phyloP scores from a whole-genome alignment of 37 sponge, comb jelly and placozoan genomes.

The Beroe ovata region DNA sequence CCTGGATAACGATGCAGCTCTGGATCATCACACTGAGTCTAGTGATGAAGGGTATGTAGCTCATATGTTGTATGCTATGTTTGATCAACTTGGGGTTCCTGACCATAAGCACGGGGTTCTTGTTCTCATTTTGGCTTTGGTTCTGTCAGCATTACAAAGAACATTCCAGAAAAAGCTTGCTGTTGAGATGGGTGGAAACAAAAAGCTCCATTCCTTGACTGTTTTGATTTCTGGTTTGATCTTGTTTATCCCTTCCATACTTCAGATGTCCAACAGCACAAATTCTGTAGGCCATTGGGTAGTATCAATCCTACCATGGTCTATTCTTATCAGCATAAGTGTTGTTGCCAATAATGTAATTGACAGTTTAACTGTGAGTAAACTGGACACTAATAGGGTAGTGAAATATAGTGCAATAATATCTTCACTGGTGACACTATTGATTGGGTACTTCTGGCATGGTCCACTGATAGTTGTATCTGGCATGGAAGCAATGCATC shows the following conservation, averaged over 20 bases:
- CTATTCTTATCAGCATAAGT: conserved; percentile 28
- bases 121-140: conserved; percentile 75
- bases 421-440: conserved; percentile 1
- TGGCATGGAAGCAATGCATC: conserved; percentile 46
- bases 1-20: conserved; percentile 56
- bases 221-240: conserved; percentile 13
- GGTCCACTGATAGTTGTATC: conserved; percentile 55
- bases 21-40: conserved; percentile 16
- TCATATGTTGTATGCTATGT: conserved; percentile 18
- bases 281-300: neutral
- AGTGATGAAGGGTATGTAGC: conserved; percentile 11
- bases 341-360: conserved; percentile 36
- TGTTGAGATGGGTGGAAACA: conserved; percentile 74
- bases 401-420: conserved; percentile 41
- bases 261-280: neutral
- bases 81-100: conserved; percentile 73
- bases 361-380: conserved; percentile 20
- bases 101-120: conserved; percentile 87
- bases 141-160: conserved; percentile 71
- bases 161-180: conserved; percentile 75
- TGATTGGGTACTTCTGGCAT: conserved; percentile 65
- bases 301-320: conserved; percentile 48
- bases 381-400: conserved; percentile 53
- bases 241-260: conserved; percentile 1
- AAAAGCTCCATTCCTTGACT: conserved; percentile 50